Evolutionary conservation across 2,113 vertebrate genomes (phyloP).

Genomic region (Ia io): DNA sequence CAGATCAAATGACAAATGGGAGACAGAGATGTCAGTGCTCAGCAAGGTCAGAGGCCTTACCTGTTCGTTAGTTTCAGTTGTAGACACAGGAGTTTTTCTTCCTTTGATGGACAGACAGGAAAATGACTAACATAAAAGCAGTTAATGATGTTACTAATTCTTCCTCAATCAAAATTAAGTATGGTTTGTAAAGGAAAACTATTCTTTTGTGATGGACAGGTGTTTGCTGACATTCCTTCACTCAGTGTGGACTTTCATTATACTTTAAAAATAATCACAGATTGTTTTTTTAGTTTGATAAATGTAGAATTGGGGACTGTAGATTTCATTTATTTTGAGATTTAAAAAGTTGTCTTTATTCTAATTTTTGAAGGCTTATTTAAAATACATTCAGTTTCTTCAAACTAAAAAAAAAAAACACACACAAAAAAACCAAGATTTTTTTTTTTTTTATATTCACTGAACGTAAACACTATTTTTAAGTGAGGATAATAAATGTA

Average conservation of each 20-base stretch:
- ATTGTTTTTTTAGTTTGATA: not conserved
- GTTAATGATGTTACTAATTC: conserved; percentile 72
- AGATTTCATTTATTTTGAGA: not conserved
- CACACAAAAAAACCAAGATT: not conserved
- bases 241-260: not conserved
- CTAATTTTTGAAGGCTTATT: not conserved
- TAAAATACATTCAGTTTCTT: not conserved
- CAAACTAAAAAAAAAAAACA: not conserved
- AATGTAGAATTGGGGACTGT: not conserved
- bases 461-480: not conserved
- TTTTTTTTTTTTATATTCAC: not conserved
- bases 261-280: conserved; percentile 26
- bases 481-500: not conserved
- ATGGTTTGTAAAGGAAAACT: not conserved
- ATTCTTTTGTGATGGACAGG: conserved; percentile 36
- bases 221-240: not conserved
- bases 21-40: conserved; percentile 50
- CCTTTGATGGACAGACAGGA: conserved; percentile 46
- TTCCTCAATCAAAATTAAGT: conserved; percentile 72
- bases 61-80: conserved; percentile 68
- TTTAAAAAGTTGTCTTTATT: not conserved
- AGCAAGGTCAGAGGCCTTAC: conserved; percentile 71
- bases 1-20: conserved; percentile 81
- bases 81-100: conserved; percentile 27
- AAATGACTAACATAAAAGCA: conserved; percentile 66